Conservation (phyloP, 2,797 vertebrate genomes). For the Xenentodon cancila region DNA sequence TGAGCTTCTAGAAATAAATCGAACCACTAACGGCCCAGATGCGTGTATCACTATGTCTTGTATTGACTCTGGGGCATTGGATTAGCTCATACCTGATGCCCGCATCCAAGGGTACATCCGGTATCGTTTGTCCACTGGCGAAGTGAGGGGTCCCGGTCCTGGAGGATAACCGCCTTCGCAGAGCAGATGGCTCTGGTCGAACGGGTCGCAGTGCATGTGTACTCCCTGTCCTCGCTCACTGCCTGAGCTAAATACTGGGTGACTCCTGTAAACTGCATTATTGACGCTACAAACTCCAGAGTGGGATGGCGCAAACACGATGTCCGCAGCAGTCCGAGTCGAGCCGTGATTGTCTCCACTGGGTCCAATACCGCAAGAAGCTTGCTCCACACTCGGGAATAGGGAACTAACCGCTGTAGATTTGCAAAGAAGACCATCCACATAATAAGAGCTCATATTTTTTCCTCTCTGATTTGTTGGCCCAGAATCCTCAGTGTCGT, state of each 20-base stretch:
- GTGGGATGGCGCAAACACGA: conserved; percentile 79
- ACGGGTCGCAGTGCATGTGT: conserved; percentile 86
- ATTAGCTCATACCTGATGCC: conserved; percentile 85
- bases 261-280: conserved; percentile 85
- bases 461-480: conserved; percentile 94
- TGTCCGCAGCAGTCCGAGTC: conserved; percentile 82
- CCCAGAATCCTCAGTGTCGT: conserved; percentile 95
- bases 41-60: conserved; percentile 58
- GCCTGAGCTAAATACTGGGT: conserved; percentile 79
- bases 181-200: conserved; percentile 90
- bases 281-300: conserved; percentile 89
- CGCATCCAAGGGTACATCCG: conserved; percentile 94
- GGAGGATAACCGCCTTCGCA: conserved; percentile 88
- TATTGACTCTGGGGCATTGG: conserved; percentile 32
- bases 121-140: conserved; percentile 86
- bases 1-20: conserved; percentile 88
- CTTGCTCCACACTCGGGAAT: conserved; percentile 88
- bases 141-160: conserved; percentile 85
- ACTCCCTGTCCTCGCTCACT: conserved; percentile 85
- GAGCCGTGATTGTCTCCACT: conserved; percentile 86
- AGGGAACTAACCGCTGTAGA: conserved; percentile 88
- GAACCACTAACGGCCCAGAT: conserved; percentile 83
- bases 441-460: conserved; percentile 97
- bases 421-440: conserved; percentile 95
- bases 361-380: conserved; percentile 87